Conservation (phyloP, 2,888 invertebrate genomes). For the Deroplatys truncata region DNA sequence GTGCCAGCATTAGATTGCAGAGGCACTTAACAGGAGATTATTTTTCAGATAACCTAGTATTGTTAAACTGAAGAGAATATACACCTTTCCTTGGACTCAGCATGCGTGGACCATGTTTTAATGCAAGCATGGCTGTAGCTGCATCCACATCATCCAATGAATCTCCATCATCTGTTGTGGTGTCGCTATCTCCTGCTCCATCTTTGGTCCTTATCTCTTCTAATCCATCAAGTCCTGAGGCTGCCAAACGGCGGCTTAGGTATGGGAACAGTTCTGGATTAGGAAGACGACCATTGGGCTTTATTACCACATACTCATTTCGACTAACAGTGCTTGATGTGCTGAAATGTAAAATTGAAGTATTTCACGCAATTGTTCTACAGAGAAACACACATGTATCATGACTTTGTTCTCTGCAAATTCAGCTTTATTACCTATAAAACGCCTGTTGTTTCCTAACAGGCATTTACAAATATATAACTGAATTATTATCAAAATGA, state of each 20-base stretch:
- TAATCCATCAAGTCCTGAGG: slow-evolving; percentile 26
- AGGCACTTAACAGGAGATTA: too few species aligned
- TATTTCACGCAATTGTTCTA: too few species aligned
- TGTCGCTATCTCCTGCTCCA: not conserved
- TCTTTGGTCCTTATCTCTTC: not conserved
- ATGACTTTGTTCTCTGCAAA: not conserved
- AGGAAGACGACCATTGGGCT: slow-evolving; percentile 48
- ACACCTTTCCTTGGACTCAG: slow-evolving; percentile 40
- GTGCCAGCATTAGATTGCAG: too few species aligned
- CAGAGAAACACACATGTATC: too few species aligned
- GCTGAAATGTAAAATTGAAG: not conserved
- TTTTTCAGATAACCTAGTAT: too few species aligned
- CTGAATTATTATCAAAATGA: too few species aligned
- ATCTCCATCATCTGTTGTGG: slow-evolving; percentile 39
- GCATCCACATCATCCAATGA: slow-evolving; percentile 64
- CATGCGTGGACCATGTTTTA: slow-evolving; percentile 78
- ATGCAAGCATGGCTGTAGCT: slow-evolving; percentile 81
- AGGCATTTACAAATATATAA: too few species aligned
- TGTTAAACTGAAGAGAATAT: too few species aligned
- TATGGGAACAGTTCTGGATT: slow-evolving; percentile 81
- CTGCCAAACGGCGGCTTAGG: slow-evolving; percentile 60
- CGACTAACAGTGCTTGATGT: not conserved
- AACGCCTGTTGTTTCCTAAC: not conserved
- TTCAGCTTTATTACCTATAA: not conserved
- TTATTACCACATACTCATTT: slow-evolving; percentile 16